These are phyloP conservation scores for Enteromius argenteus DNA, from an alignment of 2,797 vertebrate genomes.

Conservation along the genomic window DNA sequence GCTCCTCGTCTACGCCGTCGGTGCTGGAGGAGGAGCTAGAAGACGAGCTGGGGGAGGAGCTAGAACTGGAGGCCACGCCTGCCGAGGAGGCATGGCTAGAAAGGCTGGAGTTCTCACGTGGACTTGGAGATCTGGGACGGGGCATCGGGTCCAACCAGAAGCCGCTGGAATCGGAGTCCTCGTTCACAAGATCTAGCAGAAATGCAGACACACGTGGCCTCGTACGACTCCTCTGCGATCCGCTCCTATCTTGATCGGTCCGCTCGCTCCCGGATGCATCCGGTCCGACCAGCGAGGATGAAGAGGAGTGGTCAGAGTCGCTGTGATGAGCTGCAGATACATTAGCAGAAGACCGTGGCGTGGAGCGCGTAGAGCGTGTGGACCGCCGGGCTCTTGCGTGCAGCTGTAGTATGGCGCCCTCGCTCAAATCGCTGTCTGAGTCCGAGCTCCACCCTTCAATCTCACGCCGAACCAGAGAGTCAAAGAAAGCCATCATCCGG, in stretches of 20 bases:
- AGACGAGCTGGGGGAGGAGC: slow-evolving; percentile 84
- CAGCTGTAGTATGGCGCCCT: slow-evolving; percentile 95
- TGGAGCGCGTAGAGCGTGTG: slow-evolving; percentile 51
- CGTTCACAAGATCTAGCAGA: slow-evolving; percentile 89
- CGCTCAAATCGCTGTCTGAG: slow-evolving; percentile 93
- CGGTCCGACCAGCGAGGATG: slow-evolving; percentile 81
- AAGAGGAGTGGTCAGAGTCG: slow-evolving; percentile 90
- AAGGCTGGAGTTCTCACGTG: slow-evolving; percentile 88
- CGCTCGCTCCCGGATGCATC: slow-evolving; percentile 71
- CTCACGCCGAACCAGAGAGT: slow-evolving; percentile 94
- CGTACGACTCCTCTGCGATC: slow-evolving; percentile 68
- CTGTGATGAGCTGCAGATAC: slow-evolving; percentile 72
- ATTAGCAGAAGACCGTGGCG: not conserved
- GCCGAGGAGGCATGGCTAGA: slow-evolving; percentile 87
- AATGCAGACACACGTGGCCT: slow-evolving; percentile 82
- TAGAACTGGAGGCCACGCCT: slow-evolving; percentile 83
- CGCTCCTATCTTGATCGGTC: slow-evolving; percentile 72
- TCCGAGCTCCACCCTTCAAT: slow-evolving; percentile 99
- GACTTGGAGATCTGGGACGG: slow-evolving; percentile 92
- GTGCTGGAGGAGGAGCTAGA: slow-evolving; percentile 90
- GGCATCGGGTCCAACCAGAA: slow-evolving; percentile 93
- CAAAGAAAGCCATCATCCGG: slow-evolving; percentile 99
- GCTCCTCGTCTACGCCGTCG: slow-evolving; percentile 86
- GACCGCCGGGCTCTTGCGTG: slow-evolving; percentile 79
- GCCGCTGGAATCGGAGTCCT: slow-evolving; percentile 94